Base-by-base conservation (phyloP, 2,888 invertebrate species). In the Meiosimyza decipiens region DNA sequence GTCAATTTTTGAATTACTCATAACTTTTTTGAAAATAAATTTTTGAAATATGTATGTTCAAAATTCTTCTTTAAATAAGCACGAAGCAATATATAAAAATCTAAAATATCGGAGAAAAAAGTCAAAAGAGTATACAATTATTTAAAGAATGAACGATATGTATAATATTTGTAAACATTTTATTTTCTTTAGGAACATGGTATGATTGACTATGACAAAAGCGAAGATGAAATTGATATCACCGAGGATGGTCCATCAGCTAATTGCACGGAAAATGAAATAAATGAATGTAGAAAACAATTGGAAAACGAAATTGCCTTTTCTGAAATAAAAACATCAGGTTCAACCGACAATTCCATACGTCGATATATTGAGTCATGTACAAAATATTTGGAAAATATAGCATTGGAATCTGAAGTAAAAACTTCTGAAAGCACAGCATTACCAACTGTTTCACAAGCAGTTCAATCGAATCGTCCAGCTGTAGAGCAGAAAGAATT, bases 101-200 rank as follows among this genome's bases (percentile, higher is more conserved):
- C 28, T 0, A 28, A 28, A 28, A 28, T 28, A 28, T 28, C 28
- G 28, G 28, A 28, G 28, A 4, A 28, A 28, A 28, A 28, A 28
- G 28, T 28, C 28, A 28, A 28, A 28, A 28, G 28, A 3, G 28
- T 28, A 4, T 28, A 4, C 28, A 28, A 4, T 28, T 28, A 28
- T 28, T 28, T 28, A 4, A 28, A 28, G 4, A 28, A 28, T 28
- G 2, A 28, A 2, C 28, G 3, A 28, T 28, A 28, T 22, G 22
- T 22, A 28, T 28, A 28, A 28, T 15, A 47, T 33, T 51, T 15
- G 13, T 50, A 49, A 4, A 6, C 4, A n/a, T 9, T 9, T 54
- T 28, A 50, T 13, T 49, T 33, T 22, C 60, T 78, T 22, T 16
- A 79, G 80, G 90, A 90, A 81, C 88, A 91, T 78, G 91, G 91